These are phyloP conservation scores for Paramormyrops hopkinsi DNA, from an alignment of 2,797 vertebrate genomes.

Conservation along the genomic window DNA sequence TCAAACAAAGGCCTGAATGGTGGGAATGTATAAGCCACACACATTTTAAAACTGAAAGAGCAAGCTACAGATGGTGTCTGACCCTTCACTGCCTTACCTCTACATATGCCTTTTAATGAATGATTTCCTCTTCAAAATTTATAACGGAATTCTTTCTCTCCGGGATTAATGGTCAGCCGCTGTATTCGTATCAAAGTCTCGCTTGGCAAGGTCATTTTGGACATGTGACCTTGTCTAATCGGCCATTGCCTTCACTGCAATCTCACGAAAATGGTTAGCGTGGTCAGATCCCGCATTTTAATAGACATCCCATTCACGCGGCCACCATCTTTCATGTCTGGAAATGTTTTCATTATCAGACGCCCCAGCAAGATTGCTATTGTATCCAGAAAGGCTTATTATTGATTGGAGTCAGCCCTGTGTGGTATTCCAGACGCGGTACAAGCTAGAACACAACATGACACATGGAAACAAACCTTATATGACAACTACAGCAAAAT, in stretches of 20 bases:
- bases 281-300: not conserved
- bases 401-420: not conserved
- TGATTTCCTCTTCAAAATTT: conserved; percentile 1
- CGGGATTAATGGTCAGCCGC: not conserved
- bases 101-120: not conserved
- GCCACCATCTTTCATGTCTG: not conserved
- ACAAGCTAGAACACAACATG: not conserved
- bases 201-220: not conserved
- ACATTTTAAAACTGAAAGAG: not conserved
- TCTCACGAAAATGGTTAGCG: not conserved
- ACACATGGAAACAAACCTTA: not conserved
- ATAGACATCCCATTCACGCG: not conserved
- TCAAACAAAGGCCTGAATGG: not conserved
- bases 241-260: not conserved
- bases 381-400: conserved; percentile 15
- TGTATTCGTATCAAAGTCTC: not conserved
- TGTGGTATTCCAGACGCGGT: not conserved
- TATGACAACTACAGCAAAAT: not conserved
- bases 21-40: not conserved
- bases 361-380: not conserved
- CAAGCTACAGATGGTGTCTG: not conserved
- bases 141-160: not conserved
- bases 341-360: not conserved
- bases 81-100: not conserved
- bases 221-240: not conserved